phyloP scores from a whole-genome alignment of 2,888 invertebrate species.

The Merodon equestris region DNA sequence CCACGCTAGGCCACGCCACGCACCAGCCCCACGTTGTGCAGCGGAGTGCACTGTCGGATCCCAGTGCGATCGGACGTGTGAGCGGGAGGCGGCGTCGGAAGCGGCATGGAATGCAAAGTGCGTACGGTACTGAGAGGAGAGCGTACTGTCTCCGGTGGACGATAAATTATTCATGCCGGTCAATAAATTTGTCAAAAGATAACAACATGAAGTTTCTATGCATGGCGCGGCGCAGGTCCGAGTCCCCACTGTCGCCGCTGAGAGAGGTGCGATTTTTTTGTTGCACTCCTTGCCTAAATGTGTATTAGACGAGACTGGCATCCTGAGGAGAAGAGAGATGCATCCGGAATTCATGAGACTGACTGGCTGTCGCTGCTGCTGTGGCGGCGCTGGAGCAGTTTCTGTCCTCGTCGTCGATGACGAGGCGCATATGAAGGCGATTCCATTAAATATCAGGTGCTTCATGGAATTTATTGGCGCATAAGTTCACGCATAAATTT shows the following conservation, averaged over 20 bases:
- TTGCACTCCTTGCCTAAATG: constrained; percentile 3
- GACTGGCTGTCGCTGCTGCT: constrained; percentile 18
- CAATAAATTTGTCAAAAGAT: constrained; percentile 72
- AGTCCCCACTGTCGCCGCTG: constrained; percentile 8
- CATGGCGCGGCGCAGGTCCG: constrained; percentile 39
- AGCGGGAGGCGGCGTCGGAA: background rate
- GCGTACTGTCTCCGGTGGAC: constrained; percentile 42
- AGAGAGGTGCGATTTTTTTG: constrained; percentile 9
- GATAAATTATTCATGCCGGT: constrained; percentile 71
- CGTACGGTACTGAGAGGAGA: constrained; percentile 47
- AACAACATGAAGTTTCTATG: constrained; percentile 68
- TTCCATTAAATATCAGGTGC: constrained; percentile 68
- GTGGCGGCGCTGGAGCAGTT: constrained; percentile 23
- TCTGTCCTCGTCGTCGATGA: too few relatives aligned
- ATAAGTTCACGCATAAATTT: constrained; percentile 68
- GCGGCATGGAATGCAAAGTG: background rate
- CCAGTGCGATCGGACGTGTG: background rate
- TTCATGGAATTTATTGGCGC: constrained; percentile 67
- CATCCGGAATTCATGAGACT: constrained; percentile 34
- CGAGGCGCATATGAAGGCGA: constrained; percentile 63
- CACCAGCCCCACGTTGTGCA: constrained; percentile 2
- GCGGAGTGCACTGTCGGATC: background rate
- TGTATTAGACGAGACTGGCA: too few relatives aligned
- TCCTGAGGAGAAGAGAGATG: background rate
- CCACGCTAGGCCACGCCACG: constrained; percentile 37